A percentile compares a stretch with the other conserved stretches of the same genome.
These are phyloP conservation scores for Eubasilissa regina DNA, from an alignment of 1,140 invertebrate species.

Conservation along the genomic window DNA sequence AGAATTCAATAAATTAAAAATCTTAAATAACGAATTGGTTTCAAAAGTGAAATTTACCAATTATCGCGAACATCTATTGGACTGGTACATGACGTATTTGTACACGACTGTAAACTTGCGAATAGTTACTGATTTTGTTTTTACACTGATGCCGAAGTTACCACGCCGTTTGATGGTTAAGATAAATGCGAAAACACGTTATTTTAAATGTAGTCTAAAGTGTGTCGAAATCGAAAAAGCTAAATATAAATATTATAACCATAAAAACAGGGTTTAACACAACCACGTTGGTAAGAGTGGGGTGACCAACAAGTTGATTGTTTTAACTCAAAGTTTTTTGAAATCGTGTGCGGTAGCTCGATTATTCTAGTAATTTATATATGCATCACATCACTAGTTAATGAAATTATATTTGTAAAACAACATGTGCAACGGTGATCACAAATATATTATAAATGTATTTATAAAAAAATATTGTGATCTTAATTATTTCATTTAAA, in stretches of 20 bases:
- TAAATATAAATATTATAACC: slow-evolving; percentile 5
- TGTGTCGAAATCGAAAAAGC: slow-evolving; percentile 22
- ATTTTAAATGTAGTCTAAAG: slow-evolving; percentile 15
- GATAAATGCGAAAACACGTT: slow-evolving; percentile 21
- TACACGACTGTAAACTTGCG: slow-evolving; percentile 25
- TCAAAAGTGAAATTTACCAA: not conserved
- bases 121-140: slow-evolving; percentile 34
- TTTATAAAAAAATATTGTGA: slow-evolving; percentile 4
- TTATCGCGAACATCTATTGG: slow-evolving; percentile 1
- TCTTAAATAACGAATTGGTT: not conserved
- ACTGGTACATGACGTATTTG: slow-evolving; percentile 11
- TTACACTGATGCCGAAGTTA: slow-evolving; percentile 4
- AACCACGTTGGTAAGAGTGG: not conserved
- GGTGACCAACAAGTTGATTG: no score
- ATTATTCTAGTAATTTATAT: not conserved
- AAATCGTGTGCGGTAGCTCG: no score
- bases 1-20: slow-evolving; percentile 3
- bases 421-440: not conserved
- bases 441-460: slow-evolving; percentile 1
- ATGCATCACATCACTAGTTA: slow-evolving; percentile 5
- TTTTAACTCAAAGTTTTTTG: no score
- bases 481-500: slow-evolving; percentile 5
- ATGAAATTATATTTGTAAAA: not conserved
- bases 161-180: not conserved
- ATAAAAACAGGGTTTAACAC: slow-evolving; percentile 13